Conservation (phyloP, 2,113 vertebrate species). For the Campylorhamphus procurvoides region DNA sequence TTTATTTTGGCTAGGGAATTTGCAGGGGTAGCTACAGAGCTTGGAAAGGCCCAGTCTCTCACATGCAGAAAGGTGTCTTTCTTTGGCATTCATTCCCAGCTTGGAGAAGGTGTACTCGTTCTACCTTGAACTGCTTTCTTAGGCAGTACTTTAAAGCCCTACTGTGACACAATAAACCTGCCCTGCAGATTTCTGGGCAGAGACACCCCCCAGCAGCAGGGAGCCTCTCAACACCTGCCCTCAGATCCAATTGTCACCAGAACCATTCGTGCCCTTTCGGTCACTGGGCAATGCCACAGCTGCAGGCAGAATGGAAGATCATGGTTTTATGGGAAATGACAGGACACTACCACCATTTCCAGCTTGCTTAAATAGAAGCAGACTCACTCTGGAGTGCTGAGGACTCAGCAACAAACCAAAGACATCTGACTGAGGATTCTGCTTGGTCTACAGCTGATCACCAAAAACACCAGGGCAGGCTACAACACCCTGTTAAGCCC, state of each 20-base stretch:
- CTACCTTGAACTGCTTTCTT: background rate
- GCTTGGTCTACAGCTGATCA: background rate
- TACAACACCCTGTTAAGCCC: background rate
- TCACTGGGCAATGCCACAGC: fast-evolving
- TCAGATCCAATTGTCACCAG: background rate
- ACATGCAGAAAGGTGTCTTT: background rate
- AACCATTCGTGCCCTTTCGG: background rate
- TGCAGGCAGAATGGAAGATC: background rate
- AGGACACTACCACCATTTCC: background rate
- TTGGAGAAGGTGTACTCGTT: background rate
- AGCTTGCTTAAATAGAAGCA: background rate
- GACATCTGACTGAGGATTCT: background rate
- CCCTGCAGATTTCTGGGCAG: background rate
- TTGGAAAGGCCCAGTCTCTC: background rate
- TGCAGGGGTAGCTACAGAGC: background rate
- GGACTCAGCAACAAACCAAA: background rate
- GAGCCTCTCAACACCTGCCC: background rate
- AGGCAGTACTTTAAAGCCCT: background rate
- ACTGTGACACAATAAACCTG: background rate
- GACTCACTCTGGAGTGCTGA: background rate
- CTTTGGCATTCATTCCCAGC: background rate
- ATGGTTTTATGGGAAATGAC: background rate
- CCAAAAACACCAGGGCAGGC: background rate
- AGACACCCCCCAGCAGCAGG: background rate
- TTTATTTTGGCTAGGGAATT: background rate